A percentile compares a stretch with the other conserved stretches of the same genome.
These are phyloP conservation scores for Nasonia vitripennis DNA, from an alignment of 1,140 invertebrate genomes.

Conservation along the genomic window DNA sequence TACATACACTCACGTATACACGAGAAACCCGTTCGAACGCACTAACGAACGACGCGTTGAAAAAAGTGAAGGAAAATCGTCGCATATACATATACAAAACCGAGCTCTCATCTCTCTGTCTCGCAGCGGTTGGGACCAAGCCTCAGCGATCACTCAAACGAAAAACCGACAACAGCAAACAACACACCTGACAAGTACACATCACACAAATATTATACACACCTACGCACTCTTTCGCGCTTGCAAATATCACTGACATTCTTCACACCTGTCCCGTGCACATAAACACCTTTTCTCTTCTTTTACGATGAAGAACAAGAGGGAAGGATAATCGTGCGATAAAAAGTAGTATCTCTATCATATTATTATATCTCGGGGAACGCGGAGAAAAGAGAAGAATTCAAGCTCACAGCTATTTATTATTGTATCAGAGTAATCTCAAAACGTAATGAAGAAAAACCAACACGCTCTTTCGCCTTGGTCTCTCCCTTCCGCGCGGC, in stretches of 20 bases:
- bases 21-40: background rate
- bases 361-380: background rate
- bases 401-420: background rate
- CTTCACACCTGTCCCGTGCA: slow-evolving; percentile 19
- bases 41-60: background rate
- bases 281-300: slow-evolving; percentile 5
- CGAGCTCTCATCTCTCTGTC: slow-evolving; percentile 53
- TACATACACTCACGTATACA: background rate
- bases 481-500: slow-evolving; percentile 22
- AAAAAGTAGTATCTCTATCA: background rate
- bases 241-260: background rate
- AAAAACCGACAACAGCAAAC: background rate
- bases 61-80: slow-evolving; percentile 8
- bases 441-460: background rate
- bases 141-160: slow-evolving; percentile 36
- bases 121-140: slow-evolving; percentile 61
- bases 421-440: background rate
- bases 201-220: background rate
- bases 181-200: background rate
- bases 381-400: slow-evolving; percentile 1
- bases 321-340: slow-evolving; percentile 20
- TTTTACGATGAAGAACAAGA: slow-evolving; percentile 8
- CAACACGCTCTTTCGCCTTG: slow-evolving; percentile 32
- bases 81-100: slow-evolving; percentile 5
- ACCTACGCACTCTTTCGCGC: slow-evolving; percentile 7